Evolutionary conservation across 1,140 invertebrate species (phyloP).

Genomic region (Papilio machaon): DNA sequence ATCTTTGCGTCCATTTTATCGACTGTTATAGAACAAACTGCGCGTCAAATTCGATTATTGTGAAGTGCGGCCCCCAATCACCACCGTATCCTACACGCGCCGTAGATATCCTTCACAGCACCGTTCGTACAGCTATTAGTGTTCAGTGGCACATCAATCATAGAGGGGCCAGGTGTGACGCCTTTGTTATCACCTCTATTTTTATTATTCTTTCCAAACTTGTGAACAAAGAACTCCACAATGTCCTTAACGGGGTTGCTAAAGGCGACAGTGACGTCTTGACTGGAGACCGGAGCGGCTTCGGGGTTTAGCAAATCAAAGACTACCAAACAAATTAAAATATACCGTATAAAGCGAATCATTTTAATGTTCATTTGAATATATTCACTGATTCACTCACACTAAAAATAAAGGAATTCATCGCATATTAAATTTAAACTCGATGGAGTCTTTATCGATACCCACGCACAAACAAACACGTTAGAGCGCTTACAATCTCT

Average conservation of each 20-base stretch:
- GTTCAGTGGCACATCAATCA: constrained; percentile 71
- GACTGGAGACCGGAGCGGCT: constrained; percentile 50
- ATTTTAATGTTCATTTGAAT: constrained; percentile 57
- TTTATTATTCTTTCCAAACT: constrained; percentile 35
- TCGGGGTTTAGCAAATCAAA: constrained; percentile 53
- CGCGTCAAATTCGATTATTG: constrained; percentile 45
- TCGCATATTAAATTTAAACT: constrained; percentile 17
- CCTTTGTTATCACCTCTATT: constrained; percentile 35
- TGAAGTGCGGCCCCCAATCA: constrained; percentile 49
- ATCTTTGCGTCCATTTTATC: constrained; percentile 74
- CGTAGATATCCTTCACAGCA: constrained; percentile 58
- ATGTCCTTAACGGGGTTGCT: constrained; percentile 69
- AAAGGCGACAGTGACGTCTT: constrained; percentile 61
- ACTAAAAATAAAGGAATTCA: constrained; percentile 50
- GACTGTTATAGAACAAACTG: constrained; percentile 63
- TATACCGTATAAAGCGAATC: constrained; percentile 61
- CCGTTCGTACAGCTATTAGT: constrained; percentile 52
- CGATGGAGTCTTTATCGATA: constrained; percentile 2
- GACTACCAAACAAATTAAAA: constrained; percentile 62
- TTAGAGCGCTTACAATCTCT: constrained; percentile 23
- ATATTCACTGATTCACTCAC: constrained; percentile 46
- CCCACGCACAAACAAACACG: constrained; percentile 23
- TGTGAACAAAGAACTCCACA: constrained; percentile 47
- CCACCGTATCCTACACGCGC: constrained; percentile 69
- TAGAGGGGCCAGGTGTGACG: constrained; percentile 46